Base-by-base conservation (phyloP, 2,888 invertebrate species). In the Microctonus brassicae region DNA sequence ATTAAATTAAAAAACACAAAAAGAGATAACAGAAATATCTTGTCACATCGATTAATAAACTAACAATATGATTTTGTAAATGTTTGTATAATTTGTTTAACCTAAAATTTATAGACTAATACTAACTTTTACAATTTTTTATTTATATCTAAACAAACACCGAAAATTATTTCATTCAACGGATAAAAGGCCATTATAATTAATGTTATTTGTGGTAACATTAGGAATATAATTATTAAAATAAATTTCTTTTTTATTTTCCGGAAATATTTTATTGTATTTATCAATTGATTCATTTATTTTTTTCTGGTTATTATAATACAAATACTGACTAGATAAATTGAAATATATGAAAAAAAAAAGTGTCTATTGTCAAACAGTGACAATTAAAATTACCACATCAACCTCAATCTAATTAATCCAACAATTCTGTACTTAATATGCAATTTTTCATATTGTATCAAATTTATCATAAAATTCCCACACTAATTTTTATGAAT, bases 401-500 rank as follows among this genome's bases (percentile, higher is more conserved):
- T 36, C 73, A 74, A 69, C 75, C 77, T 75, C 74, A 70, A 61
- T 70, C 57, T 73, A 75, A 78, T 76, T 76, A 63, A 74, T 67
- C 65, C 33, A 73, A 70, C 62, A 58, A 74, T 70, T 24, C 29
- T 17, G 17, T 4, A 47, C 17, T 47, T 20, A 47, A 66, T 66
- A 68, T 33, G 20, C 22, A 47, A n/a, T n/a, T 24, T 36, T 55
- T 34, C 26, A 26, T 67, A 29, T n/a, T 63, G 34, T 64, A 13
- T 47, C 17, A 13, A 29, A 52, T 69, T 58, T 52, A 24, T 61
- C 36, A 61, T 20, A 72, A 36, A 65, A 67, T 82, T 82, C 82
- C 78, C 82, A 82, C 82, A 81, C 72, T 77, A 78, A 82, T 82
- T 80, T 77, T 71, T 72, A 73, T 76, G 70, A 81, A 78, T 79